A percentile compares a stretch with the other conserved stretches of the same genome.
Conservation (phyloP, 1,140 invertebrate genomes). For the Maconellicoccus hirsutus region DNA sequence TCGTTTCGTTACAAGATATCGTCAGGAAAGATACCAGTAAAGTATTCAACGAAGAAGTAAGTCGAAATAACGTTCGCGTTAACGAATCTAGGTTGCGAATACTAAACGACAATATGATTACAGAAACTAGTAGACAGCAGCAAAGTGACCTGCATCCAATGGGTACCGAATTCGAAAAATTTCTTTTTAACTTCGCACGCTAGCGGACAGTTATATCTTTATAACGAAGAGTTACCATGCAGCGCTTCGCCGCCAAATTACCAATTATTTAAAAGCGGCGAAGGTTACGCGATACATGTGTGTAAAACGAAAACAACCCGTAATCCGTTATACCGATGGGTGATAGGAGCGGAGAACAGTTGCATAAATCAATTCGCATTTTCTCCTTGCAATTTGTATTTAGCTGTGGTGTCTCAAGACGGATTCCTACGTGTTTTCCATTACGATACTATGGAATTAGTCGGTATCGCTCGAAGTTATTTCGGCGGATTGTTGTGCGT, state of each 20-base stretch:
- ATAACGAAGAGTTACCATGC: slow-evolving; percentile 89
- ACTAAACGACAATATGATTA: too few relatives aligned
- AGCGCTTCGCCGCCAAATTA: slow-evolving; percentile 74
- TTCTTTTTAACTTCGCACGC: slow-evolving; percentile 88
- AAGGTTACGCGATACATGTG: slow-evolving; percentile 85
- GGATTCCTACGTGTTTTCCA: slow-evolving; percentile 93
- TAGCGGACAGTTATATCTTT: slow-evolving; percentile 95
- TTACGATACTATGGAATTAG: slow-evolving; percentile 91
- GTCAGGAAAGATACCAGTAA: slow-evolving; percentile 90
- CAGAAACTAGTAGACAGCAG: slow-evolving; percentile 96
- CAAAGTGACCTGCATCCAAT: slow-evolving; percentile 95
- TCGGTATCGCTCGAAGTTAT: slow-evolving; percentile 83
- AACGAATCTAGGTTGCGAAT: too few relatives aligned
- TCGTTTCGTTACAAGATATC: slow-evolving; percentile 94
- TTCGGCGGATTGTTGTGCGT: slow-evolving; percentile 94
- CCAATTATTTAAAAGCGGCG: slow-evolving; percentile 89
- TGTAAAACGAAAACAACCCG: slow-evolving; percentile 93
- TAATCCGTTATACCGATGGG: slow-evolving; percentile 85
- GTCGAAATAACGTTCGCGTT: not conserved
- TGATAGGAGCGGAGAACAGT: slow-evolving; percentile 69
- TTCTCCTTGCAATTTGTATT: slow-evolving; percentile 81
- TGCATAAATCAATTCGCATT: slow-evolving; percentile 96
- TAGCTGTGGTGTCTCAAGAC: slow-evolving; percentile 91
- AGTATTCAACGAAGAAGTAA: slow-evolving; percentile 96
- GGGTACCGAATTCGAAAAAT: slow-evolving; percentile 88